Conservation (phyloP, 1,140 invertebrate species). For the Hyphantria cunea region DNA sequence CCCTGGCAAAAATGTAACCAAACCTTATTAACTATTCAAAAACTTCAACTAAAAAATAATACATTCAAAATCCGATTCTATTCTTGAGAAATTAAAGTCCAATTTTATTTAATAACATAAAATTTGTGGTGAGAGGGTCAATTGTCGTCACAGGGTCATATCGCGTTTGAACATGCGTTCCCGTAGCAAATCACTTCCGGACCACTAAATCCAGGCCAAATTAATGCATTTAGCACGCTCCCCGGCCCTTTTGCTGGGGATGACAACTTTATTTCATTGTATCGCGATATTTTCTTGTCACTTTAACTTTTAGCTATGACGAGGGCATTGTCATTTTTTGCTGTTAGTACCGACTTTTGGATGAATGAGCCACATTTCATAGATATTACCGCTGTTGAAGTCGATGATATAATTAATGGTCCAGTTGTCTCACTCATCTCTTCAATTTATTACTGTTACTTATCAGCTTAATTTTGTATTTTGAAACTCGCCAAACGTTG, state of each 20-base stretch:
- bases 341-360: slow-evolving; percentile 34
- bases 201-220: slow-evolving; percentile 79
- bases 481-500: no score
- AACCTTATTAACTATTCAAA: slow-evolving; percentile 53
- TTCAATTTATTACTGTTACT: no score
- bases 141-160: slow-evolving; percentile 66
- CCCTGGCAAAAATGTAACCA: slow-evolving; percentile 54
- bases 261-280: slow-evolving; percentile 80
- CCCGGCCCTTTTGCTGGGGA: slow-evolving; percentile 61
- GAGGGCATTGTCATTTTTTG: slow-evolving; percentile 42
- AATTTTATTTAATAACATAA: slow-evolving; percentile 50
- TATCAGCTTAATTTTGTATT: no score
- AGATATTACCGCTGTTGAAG: slow-evolving; percentile 11
- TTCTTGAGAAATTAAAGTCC: slow-evolving; percentile 44
- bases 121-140: slow-evolving; percentile 56
- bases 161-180: slow-evolving; percentile 66
- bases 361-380: slow-evolving; percentile 25
- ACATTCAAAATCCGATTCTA: slow-evolving; percentile 47
- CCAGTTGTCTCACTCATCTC: neutral
- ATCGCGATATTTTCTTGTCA: slow-evolving; percentile 75
- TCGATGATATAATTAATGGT: slow-evolving; percentile 1
- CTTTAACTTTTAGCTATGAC: slow-evolving; percentile 50
- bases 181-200: slow-evolving; percentile 81
- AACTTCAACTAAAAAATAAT: slow-evolving; percentile 35
- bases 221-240: slow-evolving; percentile 80